Base-by-base conservation (phyloP, 2,113 vertebrate species). In the Hucho hucho region DNA sequence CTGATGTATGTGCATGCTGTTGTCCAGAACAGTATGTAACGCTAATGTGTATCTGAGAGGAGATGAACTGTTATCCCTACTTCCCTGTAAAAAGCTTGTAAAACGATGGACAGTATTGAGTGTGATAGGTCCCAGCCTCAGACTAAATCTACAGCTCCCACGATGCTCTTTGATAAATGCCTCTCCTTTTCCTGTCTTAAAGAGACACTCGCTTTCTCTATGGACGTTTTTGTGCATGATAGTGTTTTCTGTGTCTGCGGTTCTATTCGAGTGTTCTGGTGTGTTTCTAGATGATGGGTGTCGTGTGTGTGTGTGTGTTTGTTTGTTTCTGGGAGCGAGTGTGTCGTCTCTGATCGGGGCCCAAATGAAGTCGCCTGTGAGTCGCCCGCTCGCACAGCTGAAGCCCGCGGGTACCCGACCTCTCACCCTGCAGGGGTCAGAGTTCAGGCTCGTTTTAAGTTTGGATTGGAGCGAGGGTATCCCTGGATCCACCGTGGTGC, bases 1-100 rank as follows among this genome's bases (percentile, higher is more conserved):
- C 67, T 12, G 37, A 24, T 22, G n/a, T 22, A 46, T 69, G 7
- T 47, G 37, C 37, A 47, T 69, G 75, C 76, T 78, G 72, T 72
- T 73, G 86, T 79, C 76, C 32, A 81, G 78, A 65, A 46, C 75
- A 61, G 81, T 6, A 72, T 25, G 67, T n/a, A 69, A 26, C 67
- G 47, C 20, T 25, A 46, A 46, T 69, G 32, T 47, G 67, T 69
- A 47, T 71, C 64, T 22, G 68, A 64, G 74, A 59, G 56, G 61
- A 81, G 82, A 86, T 84, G 76, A 87, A 70, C 63, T 71, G 5
- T 9, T 25, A 65, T 80, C 69, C 75, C 1, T 0, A 71, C 64
- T 69, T 82, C 70, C 69, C 77, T 24, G 66, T 74, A 72, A 81
- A 72, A 78, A 53, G 61, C 81, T 81, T 78, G 83, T 88, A 84